phyloP scores from a whole-genome alignment of 2,113 vertebrate genomes.

The Otolemur garnettii region DNA sequence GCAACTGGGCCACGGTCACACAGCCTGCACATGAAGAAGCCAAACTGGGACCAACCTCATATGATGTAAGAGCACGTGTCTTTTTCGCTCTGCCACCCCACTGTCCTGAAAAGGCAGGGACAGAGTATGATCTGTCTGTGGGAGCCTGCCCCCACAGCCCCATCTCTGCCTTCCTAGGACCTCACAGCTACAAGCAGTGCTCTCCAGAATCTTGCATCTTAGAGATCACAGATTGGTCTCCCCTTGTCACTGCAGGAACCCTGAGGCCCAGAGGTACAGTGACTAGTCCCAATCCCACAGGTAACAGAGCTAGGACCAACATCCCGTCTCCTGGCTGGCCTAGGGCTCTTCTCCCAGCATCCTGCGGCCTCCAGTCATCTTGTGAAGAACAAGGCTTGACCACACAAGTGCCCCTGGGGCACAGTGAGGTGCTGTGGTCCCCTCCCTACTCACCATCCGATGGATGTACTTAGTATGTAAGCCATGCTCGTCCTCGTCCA shows the following conservation, averaged over 20 bases:
- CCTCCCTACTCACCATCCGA: conserved; percentile 92
- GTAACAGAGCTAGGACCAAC: not conserved
- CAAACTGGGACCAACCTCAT: not conserved
- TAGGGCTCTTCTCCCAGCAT: not conserved
- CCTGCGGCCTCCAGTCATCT: not conserved
- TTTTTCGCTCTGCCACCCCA: not conserved
- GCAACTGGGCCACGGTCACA: not conserved
- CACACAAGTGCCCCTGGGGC: conserved; percentile 68
- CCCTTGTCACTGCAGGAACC: not conserved
- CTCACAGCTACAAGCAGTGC: not conserved
- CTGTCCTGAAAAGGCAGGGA: not conserved
- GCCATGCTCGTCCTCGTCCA: conserved; percentile 93
- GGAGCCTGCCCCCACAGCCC: not conserved
- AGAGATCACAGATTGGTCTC: not conserved
- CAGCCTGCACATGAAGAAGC: not conserved
- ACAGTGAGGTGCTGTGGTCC: conserved; percentile 55
- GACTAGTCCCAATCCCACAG: not conserved
- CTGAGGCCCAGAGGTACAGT: not conserved
- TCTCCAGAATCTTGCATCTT: not conserved
- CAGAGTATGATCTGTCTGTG: not conserved
- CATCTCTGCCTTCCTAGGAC: not conserved
- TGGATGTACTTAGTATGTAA: conserved; percentile 98
- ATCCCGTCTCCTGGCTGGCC: not conserved
- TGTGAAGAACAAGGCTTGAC: conserved; percentile 72
- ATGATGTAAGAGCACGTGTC: not conserved